Percentiles rank a stretch among this genome's conserved stretches.
Conservation (phyloP, 1,140 invertebrate species). For the Euschistus heros region DNA sequence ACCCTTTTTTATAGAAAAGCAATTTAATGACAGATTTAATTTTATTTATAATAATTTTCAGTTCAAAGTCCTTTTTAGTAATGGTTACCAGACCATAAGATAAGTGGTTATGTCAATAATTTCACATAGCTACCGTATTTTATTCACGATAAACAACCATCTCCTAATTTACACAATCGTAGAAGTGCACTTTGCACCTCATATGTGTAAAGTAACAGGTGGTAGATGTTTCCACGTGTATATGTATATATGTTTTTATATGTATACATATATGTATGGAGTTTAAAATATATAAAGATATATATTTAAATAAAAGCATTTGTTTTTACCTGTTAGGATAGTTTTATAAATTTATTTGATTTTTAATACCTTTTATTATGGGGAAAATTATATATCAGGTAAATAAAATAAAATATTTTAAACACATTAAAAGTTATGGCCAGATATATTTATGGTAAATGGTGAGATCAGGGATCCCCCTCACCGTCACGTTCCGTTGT, state of each 20-base stretch:
- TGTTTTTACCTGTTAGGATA: neutral
- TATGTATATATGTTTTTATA: neutral
- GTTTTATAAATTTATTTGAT: neutral
- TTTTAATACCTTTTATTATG: constrained; percentile 1
- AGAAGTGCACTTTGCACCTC: constrained; percentile 6
- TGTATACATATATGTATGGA: neutral
- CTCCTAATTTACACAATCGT: constrained; percentile 4
- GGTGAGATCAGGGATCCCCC: constrained; percentile 13
- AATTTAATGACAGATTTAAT: neutral
- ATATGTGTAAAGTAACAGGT: constrained; percentile 2
- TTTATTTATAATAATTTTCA: neutral
- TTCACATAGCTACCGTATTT: neutral
- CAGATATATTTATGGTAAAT: neutral
- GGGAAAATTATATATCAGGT: neutral
- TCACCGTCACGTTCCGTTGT: neutral
- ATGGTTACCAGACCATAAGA: neutral
- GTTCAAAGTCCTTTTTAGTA: neutral
- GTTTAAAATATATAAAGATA: no score
- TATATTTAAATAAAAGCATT: no score
- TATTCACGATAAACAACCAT: neutral
- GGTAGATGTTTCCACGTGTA: neutral
- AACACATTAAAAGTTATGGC: neutral
- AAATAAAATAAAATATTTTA: neutral
- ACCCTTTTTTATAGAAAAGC: neutral
- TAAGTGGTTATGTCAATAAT: neutral